Percentiles rank a stretch among this genome's conserved stretches.
Conservation (phyloP, 2,113 vertebrate species). For the Aplodontia rufa region DNA sequence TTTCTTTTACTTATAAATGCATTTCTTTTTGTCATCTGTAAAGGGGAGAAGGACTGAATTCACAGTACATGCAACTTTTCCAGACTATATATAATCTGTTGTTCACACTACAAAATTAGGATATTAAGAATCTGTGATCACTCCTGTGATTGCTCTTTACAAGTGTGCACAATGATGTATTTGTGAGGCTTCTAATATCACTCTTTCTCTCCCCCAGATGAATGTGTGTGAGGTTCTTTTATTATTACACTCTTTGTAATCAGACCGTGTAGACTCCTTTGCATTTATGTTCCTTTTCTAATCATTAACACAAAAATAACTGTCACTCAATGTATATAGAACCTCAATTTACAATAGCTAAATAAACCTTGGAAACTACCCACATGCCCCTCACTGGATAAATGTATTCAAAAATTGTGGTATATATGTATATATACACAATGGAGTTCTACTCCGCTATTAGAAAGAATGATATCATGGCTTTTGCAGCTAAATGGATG, state of each 20-base stretch:
- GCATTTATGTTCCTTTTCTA: not conserved
- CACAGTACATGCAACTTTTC: not conserved
- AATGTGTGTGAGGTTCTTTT: not conserved
- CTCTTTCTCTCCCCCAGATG: not conserved
- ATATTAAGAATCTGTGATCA: not conserved
- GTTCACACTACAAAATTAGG: not conserved
- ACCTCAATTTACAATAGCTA: too few species aligned
- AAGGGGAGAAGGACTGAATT: not conserved
- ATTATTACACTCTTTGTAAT: not conserved
- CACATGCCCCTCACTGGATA: too few species aligned
- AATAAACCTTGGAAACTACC: too few species aligned
- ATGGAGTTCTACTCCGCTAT: too few species aligned
- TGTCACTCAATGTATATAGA: too few species aligned
- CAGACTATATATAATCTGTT: too few species aligned
- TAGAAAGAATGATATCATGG: too few species aligned
- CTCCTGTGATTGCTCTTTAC: not conserved
- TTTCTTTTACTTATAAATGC: not conserved
- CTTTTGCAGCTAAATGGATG: too few species aligned
- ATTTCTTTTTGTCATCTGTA: not conserved
- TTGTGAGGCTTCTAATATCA: not conserved
- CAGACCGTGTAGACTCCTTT: not conserved
- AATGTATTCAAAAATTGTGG: too few species aligned
- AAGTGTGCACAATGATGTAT: not conserved
- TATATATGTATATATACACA: too few species aligned
- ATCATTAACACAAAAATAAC: not conserved